Base-by-base conservation (phyloP, 2,888 invertebrate species). In the Pseudolycoriella hygida region DNA sequence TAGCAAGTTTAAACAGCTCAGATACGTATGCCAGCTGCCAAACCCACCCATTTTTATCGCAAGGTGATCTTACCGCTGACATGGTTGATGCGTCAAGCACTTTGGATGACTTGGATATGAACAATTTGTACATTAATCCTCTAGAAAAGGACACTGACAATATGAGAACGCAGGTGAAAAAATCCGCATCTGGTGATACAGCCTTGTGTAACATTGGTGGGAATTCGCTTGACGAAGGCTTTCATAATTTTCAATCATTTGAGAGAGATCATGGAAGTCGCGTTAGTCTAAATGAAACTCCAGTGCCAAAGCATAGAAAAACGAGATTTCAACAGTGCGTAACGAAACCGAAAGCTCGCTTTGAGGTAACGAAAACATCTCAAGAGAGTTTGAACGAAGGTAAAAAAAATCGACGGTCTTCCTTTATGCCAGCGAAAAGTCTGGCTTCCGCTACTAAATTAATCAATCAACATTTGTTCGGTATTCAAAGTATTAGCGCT, bases 11-110 rank as follows among this genome's bases (percentile, higher is more conserved):
- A 54, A 74, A 74, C 70, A 81, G 89, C 69, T 83, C 89, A 60
- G 93, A 93, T 68, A 93, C 93, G 54, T 94, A 89, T 69, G 89
- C 89, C 67, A 92, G 89, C 69, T 93, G 93, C 72, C 85, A 89
- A 71, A 92, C 93, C 60, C 90, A 92, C 72, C 89, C 89, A 60
- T 89, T 85, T 70, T 78, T 83, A 67, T 88, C 88, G 57, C 84
- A 86, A 71, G 80, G 76, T 62, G 80, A 80, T 69, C 71, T 80
- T 60, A 76, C 77, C 54, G 69, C 68, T 59, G 64, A 65, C 47
- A 68, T 69, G 65, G 58, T 54, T 30, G 64, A 65, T 50, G 62
- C 62, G 52, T 58, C 59, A 17, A 63, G 59, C 47, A 59, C 61
- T 5, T 48, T 65, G 47, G 65, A 64, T 53, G 66, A 68, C 43